Conservation (phyloP, 2,888 invertebrate species). For the Harpagoxenus sublaevis region DNA sequence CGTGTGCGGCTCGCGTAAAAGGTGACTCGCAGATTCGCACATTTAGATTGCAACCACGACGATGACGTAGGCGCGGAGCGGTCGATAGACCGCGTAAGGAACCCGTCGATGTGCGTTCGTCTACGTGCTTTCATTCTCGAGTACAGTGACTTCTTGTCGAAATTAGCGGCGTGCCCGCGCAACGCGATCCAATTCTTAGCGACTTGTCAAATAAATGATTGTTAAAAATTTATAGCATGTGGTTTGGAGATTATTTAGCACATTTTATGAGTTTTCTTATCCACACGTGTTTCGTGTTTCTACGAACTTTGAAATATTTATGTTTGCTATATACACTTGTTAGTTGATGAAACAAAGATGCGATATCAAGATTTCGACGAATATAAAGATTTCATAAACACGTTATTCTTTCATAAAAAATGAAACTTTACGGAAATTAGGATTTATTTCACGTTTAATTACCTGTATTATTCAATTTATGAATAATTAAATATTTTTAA, state of each 20-base stretch:
- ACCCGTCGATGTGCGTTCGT: neutral
- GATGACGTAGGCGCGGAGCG: constrained; percentile 16
- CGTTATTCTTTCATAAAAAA: neutral
- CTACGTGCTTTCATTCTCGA: neutral
- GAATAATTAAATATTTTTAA: neutral
- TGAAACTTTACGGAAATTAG: neutral
- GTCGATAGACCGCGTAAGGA: constrained; percentile 26
- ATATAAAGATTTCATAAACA: neutral
- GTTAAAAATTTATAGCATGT: neutral
- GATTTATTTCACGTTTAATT: neutral
- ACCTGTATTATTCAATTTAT: neutral
- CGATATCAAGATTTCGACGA: neutral
- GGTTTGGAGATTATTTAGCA: neutral
- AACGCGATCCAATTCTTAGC: neutral
- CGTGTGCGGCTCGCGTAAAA: constrained; percentile 1
- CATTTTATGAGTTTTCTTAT: neutral
- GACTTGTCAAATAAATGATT: neutral
- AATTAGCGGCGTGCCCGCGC: neutral
- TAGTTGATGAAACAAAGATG: neutral
- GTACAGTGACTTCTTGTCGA: neutral
- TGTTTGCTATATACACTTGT: neutral
- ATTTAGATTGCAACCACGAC: constrained; percentile 28
- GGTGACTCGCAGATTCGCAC: constrained; percentile 32
- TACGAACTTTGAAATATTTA: neutral
- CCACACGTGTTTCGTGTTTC: neutral